Evolutionary conservation across 2,888 invertebrate species (phyloP), one percentile per base, ranked within the genome.

Genomic region (Congeria kusceri): DNA sequence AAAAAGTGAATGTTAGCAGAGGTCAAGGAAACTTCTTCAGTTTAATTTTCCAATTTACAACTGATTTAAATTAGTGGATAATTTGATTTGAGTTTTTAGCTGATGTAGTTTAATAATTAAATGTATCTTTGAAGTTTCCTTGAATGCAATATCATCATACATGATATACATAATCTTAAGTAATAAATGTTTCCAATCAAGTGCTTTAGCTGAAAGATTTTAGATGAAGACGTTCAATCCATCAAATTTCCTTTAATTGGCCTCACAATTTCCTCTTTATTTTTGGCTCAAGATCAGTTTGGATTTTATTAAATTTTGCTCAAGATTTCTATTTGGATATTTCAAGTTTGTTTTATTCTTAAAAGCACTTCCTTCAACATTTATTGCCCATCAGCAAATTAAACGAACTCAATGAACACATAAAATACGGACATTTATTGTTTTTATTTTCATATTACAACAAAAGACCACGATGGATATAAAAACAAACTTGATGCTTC

Each of bases 361-460:
- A 39, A 68, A 65, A 66, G 72, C 72, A 72, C 72, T 65, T 65
- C 25, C 65, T 65, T 58, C 28, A 72, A 72, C 72, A 72, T 72
- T 72, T 72, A 71, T 71, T 71, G 71, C 71, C 39, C 15, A 39
- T 11, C 39, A 39, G 13, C 7, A 53, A 53, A 20, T 23, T 53
- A 20, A 53, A 53, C n/a, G 20, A 53, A 53, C 23, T 53, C 53
- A 53, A 53, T 39, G 53, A 53, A 20, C 57, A 58, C 58, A 53
- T 23, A 58, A 59, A 44, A 25, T 39, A 58, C 67, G 58, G 58
- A 68, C 67, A 68, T 68, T 68, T 68, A 68, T 68, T 57, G 27
- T 44, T 25, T 62, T 39, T 32, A 11, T 25, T 28, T 68, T 58
- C 58, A 68, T 39, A 58, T 58, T 68, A 68, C 67, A 68, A 68